Evolutionary conservation across 2,113 vertebrate genomes (phyloP).

Genomic region (Myrmophylax atrothorax): DNA sequence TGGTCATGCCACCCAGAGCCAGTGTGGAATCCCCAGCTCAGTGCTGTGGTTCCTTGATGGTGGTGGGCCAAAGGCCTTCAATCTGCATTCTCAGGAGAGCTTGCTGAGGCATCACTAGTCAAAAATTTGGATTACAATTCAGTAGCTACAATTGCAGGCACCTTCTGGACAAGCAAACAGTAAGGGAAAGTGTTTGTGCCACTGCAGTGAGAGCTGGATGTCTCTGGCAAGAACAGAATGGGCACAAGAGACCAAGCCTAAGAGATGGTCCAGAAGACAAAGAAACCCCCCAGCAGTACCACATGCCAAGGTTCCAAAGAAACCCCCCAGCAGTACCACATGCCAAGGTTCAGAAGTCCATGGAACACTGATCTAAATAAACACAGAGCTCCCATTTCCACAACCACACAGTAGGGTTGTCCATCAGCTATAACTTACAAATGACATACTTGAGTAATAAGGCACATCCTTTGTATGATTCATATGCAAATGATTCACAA

Average conservation of each 20-base stretch:
- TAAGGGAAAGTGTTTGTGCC: not conserved
- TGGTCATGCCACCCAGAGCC: not conserved
- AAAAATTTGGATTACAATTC: not conserved
- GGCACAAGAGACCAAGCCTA: not conserved
- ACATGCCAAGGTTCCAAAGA: not conserved
- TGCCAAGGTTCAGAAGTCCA: not conserved
- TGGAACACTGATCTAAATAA: not conserved
- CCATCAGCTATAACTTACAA: not conserved
- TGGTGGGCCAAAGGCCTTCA: not conserved
- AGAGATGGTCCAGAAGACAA: not conserved
- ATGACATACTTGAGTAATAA: not conserved
- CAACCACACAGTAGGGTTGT: not conserved
- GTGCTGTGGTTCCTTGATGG: not conserved
- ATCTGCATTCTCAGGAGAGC: not conserved
- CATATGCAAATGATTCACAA: conserved; percentile 6
- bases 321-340: not conserved
- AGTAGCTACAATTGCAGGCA: not conserved
- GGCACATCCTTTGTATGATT: conserved; percentile 7
- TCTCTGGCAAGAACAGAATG: not conserved
- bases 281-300: not conserved
- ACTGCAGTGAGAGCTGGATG: not conserved
- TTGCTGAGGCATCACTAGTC: not conserved
- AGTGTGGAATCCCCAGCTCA: not conserved
- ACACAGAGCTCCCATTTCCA: not conserved
- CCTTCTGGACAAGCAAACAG: not conserved